Evolutionary conservation across 2,888 invertebrate genomes (phyloP).

Genomic region (Sepiola atlantica): DNA sequence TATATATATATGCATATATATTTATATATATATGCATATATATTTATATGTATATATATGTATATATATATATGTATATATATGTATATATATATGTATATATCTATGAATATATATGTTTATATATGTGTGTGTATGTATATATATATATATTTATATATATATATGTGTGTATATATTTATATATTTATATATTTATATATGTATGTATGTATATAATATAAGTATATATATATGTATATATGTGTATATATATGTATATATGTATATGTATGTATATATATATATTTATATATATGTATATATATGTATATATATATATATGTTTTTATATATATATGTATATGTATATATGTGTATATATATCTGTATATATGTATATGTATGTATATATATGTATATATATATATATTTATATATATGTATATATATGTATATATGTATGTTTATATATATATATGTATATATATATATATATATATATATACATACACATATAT

Average conservation of each 20-base stretch:
- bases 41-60: no score
- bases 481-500: neutral
- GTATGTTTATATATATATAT: neutral
- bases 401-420: neutral
- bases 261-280: neutral
- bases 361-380: neutral
- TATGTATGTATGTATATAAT: no score
- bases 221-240: neutral
- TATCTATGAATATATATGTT: no score
- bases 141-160: no score
- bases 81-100: no score
- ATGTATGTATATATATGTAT: neutral
- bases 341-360: neutral
- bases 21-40: no score
- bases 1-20: no score
- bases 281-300: neutral
- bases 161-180: no score
- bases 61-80: no score
- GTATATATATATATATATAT: neutral
- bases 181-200: no score
- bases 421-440: neutral
- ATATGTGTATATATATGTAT: neutral
- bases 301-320: neutral
- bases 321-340: neutral
- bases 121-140: no score